phyloP scores from a whole-genome alignment of 2,797 vertebrate species.

The Bucorvus abyssinicus region DNA sequence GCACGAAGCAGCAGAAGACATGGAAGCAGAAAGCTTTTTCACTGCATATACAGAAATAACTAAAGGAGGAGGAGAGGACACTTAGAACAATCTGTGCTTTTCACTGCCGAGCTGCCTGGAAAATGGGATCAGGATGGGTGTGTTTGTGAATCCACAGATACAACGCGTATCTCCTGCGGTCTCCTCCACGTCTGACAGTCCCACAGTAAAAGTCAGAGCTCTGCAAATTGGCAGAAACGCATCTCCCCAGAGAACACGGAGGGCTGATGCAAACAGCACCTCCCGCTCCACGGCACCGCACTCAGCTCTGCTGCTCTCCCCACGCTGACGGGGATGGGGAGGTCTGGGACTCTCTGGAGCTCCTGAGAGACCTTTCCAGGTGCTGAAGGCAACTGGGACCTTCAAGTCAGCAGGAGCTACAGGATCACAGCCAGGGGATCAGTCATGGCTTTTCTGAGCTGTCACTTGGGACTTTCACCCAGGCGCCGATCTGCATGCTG shows the following conservation, averaged over 20 bases:
- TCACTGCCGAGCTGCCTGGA: not conserved
- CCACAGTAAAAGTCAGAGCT: not conserved
- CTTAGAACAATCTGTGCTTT: not conserved
- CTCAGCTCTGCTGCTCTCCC: not conserved
- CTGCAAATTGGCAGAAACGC: not conserved
- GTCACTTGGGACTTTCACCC: not conserved
- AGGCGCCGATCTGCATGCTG: not conserved
- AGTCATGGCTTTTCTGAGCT: not conserved
- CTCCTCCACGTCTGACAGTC: not conserved
- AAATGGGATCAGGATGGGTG: not conserved
- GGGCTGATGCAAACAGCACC: not conserved
- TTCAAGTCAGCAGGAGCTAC: not conserved
- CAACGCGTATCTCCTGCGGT: not conserved
- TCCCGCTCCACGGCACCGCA: fast-evolving
- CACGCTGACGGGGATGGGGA: fast-evolving
- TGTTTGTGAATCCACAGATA: not conserved
- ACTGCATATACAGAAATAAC: not conserved
- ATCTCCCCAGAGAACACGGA: not conserved
- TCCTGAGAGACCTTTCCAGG: not conserved
- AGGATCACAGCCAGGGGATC: not conserved
- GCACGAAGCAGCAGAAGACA: not conserved
- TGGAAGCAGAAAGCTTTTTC: not conserved
- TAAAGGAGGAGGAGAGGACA: not conserved
- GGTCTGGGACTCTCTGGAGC: not conserved
- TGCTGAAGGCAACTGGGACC: not conserved